phyloP scores from a whole-genome alignment of 2,797 vertebrate species.

The Pangasius djambal region DNA sequence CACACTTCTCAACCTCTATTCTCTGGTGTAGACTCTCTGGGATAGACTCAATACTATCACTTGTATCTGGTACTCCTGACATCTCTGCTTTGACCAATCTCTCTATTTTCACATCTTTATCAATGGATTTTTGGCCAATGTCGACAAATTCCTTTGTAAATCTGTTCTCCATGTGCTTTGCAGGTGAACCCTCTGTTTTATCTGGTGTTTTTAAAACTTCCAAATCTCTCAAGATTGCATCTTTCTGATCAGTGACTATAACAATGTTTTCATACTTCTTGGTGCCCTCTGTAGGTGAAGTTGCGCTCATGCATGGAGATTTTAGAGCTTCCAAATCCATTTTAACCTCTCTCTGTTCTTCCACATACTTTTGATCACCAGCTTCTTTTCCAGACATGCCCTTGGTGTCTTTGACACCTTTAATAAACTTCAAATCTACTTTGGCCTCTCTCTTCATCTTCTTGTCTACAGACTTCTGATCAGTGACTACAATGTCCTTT shows the following conservation, averaged over 20 bases:
- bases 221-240: not conserved
- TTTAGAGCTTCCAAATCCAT: not conserved
- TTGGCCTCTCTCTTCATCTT: not conserved
- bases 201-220: not conserved
- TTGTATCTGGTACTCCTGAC: conserved; percentile 11
- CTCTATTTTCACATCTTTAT: conserved; percentile 9
- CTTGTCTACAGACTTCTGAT: conserved; percentile 11
- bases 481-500: not conserved
- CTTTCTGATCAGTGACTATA: not conserved
- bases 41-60: conserved; percentile 2
- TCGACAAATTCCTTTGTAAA: not conserved
- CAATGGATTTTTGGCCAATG: not conserved
- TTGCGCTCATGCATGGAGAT: not conserved
- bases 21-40: not conserved
- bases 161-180: not conserved
- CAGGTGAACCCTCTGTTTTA: not conserved
- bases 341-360: not conserved
- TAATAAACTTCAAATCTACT: not conserved
- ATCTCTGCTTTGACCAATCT: conserved; percentile 24
- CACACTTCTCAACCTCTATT: conserved; percentile 13
- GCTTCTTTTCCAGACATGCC: not conserved
- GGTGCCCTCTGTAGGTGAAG: not conserved
- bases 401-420: not conserved
- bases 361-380: not conserved
- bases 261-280: not conserved